Percentiles rank a stretch among this genome's conserved stretches.
Conservation (phyloP, 2,888 invertebrate species). For the Hoplodrina blanda region DNA sequence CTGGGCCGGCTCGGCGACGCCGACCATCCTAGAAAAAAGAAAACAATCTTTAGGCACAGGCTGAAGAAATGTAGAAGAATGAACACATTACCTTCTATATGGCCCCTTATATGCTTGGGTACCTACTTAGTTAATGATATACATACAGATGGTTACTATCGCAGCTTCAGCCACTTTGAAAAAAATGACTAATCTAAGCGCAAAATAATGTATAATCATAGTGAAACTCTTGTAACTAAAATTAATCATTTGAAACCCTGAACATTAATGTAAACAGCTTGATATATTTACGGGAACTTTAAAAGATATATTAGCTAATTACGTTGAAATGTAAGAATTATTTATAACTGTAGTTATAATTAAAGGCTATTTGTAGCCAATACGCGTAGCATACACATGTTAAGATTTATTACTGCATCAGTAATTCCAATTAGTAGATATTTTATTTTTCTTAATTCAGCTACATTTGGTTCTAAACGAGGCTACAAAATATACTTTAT, state of each 20-base stretch:
- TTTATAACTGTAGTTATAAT: slow-evolving; percentile 37
- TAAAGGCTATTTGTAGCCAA: slow-evolving; percentile 8
- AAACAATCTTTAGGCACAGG: not conserved
- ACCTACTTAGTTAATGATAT: not conserved
- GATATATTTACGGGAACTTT: slow-evolving; percentile 49
- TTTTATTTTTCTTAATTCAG: slow-evolving; percentile 13
- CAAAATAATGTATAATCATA: slow-evolving; percentile 11
- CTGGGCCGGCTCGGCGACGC: too few relatives aligned
- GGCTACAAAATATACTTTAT: not conserved
- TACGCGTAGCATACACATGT: slow-evolving; percentile 3
- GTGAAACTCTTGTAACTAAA: slow-evolving; percentile 21
- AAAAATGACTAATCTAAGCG: slow-evolving; percentile 6
- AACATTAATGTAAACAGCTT: slow-evolving; percentile 24
- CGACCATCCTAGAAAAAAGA: not conserved
- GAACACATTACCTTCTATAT: too few relatives aligned
- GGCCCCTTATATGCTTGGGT: too few relatives aligned
- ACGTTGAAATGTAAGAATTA: slow-evolving; percentile 19
- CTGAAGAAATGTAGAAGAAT: too few relatives aligned
- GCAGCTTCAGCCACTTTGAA: not conserved
- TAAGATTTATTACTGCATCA: slow-evolving; percentile 30
- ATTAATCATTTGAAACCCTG: slow-evolving; percentile 28
- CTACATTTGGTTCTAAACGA: slow-evolving; percentile 1
- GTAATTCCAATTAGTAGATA: slow-evolving; percentile 4
- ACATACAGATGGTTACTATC: not conserved
- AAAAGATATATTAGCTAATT: slow-evolving; percentile 42